Percentiles rank a stretch among this genome's conserved stretches.
phyloP scores from a whole-genome alignment of 2,888 invertebrate genomes.

The Osmoderma eremita region DNA sequence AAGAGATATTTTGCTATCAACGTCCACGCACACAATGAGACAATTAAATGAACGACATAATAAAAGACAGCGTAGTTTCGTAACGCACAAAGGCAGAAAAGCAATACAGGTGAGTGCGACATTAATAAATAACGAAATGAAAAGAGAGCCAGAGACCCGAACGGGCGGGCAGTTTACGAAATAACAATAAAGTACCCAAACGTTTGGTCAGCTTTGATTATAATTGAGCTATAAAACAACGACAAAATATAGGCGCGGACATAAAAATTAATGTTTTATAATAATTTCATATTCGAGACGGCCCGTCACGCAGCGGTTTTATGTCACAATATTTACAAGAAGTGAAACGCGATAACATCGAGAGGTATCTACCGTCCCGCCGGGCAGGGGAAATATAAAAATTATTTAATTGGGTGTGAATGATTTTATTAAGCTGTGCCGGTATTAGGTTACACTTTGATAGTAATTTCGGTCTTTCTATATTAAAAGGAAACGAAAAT shows the following conservation, averaged over 20 bases:
- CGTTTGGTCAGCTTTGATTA: slow-evolving; percentile 30
- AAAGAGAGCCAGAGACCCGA: slow-evolving; percentile 1
- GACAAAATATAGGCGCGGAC: slow-evolving; percentile 31
- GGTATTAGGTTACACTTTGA: slow-evolving; percentile 21
- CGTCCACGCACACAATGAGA: slow-evolving; percentile 27
- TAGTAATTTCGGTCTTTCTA: slow-evolving; percentile 3
- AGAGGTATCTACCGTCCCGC: not conserved
- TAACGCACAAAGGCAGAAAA: slow-evolving; percentile 33
- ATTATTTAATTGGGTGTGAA: slow-evolving; percentile 39
- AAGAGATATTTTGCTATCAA: slow-evolving; percentile 33
- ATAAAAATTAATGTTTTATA: slow-evolving; percentile 37
- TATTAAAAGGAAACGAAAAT: not conserved
- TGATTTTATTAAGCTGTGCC: slow-evolving; percentile 23
- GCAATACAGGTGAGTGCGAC: slow-evolving; percentile 10
- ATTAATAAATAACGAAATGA: slow-evolving; percentile 31
- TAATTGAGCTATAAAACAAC: slow-evolving; percentile 37
- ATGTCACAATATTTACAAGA: slow-evolving; percentile 33
- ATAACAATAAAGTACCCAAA: slow-evolving; percentile 35
- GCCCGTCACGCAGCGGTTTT: slow-evolving; percentile 15
- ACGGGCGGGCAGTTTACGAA: slow-evolving; percentile 18
- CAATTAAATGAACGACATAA: slow-evolving; percentile 34
- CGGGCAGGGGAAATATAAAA: slow-evolving; percentile 19
- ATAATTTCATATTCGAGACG: slow-evolving; percentile 33
- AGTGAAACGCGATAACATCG: slow-evolving; percentile 30
- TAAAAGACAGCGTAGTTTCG: slow-evolving; percentile 24